phyloP scores from a whole-genome alignment of 2,113 vertebrate genomes.

The Gorsachius goisagi region DNA sequence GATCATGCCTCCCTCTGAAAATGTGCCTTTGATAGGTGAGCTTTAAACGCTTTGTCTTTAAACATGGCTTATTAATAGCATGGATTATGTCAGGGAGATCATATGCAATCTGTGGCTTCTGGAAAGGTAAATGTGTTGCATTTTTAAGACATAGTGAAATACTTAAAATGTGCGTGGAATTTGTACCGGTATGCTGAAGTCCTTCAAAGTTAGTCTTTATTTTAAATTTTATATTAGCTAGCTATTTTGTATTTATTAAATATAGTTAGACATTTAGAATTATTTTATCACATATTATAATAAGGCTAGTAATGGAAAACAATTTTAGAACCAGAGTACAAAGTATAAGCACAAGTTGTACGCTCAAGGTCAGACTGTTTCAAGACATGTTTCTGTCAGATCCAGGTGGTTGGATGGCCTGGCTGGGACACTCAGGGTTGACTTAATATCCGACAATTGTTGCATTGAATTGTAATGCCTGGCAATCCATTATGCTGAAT shows the following conservation, averaged over 20 bases:
- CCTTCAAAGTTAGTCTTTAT: neutral
- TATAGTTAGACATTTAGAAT: neutral
- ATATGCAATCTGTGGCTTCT: neutral
- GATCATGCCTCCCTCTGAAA: conserved; percentile 98
- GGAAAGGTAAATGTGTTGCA: neutral
- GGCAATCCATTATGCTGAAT: neutral
- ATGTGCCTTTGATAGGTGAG: conserved; percentile 93
- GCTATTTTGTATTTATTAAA: neutral
- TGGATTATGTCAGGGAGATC: neutral
- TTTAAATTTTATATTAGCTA: neutral
- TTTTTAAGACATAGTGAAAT: neutral
- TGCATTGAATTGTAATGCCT: neutral
- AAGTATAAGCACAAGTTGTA: neutral
- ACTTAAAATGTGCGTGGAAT: neutral
- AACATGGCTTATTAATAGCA: neutral
- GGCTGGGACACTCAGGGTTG: neutral
- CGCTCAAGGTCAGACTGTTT: neutral
- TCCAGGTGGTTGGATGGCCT: neutral
- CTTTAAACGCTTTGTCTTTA: neutral
- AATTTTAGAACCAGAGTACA: neutral
- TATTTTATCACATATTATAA: neutral
- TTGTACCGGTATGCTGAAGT: neutral
- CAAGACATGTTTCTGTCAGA: neutral
- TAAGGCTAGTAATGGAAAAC: neutral
- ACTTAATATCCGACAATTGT: neutral